Base-by-base conservation (phyloP, 2,113 vertebrate species). In the Peucedramus taeniatus region DNA sequence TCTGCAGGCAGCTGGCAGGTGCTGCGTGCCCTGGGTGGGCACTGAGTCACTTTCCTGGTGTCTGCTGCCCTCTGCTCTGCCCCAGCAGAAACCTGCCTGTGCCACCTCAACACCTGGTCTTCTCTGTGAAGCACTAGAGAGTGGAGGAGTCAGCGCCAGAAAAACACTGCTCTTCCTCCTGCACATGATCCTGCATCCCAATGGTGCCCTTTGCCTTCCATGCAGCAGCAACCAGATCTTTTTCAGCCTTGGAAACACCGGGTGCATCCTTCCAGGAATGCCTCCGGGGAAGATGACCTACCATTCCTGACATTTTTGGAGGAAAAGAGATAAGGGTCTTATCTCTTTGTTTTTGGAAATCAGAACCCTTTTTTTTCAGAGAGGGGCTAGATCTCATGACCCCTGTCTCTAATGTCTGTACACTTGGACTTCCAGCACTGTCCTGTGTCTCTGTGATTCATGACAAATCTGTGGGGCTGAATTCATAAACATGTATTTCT, bases 171-270 rank as follows among this genome's bases (percentile, higher is more conserved):
- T 76, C 42, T 51, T 83, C 27, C 40, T 82, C 56, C 61, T n/a
- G 50, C 9, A 1, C 33, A 3, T 4, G 27, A 40, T n/a, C 30
- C 61, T 10, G 1, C 1, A 1, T n/a, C 26, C 35, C 64, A 40
- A 19, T 3, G 5, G 9, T 14, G 65, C 14, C 80, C 47, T 66
- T 70, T 70, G 21, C 35, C n/a, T 61, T 27, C 65, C 54, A 22
- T 0, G 3, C 44, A 45, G 59, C 23, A 31, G 59, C 40, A 72
- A 6, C 22, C 59, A 50, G 49, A 19, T 37, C 33, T 53, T 21
- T 8, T 7, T 37, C 59, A 64, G 40, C n/a, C 63, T 69, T 61
- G 49, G 40, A 83, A 61, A 54, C 30, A 19, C 7, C 0, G 2
- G 14, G 15, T 54, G 35, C 53, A 66, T 74, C 61, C 80, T 70